Evolutionary conservation across 1,140 invertebrate genomes (phyloP), one percentile per base, ranked within the genome.

Genomic region (Drosophila arawakana): DNA sequence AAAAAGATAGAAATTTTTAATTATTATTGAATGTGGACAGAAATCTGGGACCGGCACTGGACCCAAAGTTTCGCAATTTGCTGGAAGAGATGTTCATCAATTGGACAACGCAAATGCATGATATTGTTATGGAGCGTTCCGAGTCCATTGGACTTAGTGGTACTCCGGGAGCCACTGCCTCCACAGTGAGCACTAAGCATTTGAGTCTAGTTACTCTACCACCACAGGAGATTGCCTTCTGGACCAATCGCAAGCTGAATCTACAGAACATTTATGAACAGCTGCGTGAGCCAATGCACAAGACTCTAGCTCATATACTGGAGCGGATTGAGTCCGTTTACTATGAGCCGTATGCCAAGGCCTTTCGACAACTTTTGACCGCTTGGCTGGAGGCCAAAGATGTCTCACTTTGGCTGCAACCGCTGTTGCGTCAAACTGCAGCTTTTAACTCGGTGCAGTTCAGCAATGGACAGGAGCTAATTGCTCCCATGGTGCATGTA

Each of bases 191-290:
- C 21, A 1, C 21, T 0, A 90, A 88, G 54, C 74, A 86, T 62
- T 49, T 78, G 15, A 76, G 63, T 52, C n/a, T 61, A 21, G 96
- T 97, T 1, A 61, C 75, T 0, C 91, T 95, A 34, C 97, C 97
- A 0, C 94, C 93, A 76, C 94, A 94, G 83, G 96, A 97, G 90
- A 94, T 98, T 60, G 94, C 95, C 11, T 96, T 95, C 82, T 96
- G 96, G 94, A 92, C 93, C 0, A 93, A 93, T 8, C 94, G 96
- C 39, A 92, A 96, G 3, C 94, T 95, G 15, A 96, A 97, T 92
- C 92, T 98, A 7, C 95, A 97, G 92, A 96, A 95, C 41, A 97
- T 98, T 73, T 97, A 98, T 86, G 95, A 96, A 39, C 98, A 98
- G 86, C 88, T 97, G 46, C 93, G 94, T 34, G 95, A 97, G 89